phyloP scores from a whole-genome alignment of 2,888 invertebrate species.

The Seira ritae region DNA sequence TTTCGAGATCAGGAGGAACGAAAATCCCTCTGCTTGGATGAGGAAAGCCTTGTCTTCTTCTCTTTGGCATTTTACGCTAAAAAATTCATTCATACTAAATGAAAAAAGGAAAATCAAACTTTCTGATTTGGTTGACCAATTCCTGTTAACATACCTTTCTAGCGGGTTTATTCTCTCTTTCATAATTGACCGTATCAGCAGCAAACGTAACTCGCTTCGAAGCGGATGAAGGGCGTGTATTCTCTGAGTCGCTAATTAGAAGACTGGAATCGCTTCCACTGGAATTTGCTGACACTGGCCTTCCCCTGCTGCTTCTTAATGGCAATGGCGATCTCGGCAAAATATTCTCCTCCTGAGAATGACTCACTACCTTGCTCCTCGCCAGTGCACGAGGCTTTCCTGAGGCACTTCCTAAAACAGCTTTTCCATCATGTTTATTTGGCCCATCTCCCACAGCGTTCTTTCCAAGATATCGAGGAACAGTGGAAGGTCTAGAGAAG shows the following conservation, averaged over 20 bases:
- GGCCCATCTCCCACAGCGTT: no score
- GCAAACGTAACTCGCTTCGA: slow-evolving; percentile 64
- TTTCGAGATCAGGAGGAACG: slow-evolving; percentile 57
- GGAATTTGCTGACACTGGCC: neutral
- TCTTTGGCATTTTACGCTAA: slow-evolving; percentile 40
- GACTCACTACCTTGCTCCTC: slow-evolving; percentile 15
- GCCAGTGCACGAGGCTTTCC: neutral
- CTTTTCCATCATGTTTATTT: neutral
- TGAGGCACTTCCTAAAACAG: no score
- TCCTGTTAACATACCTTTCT: slow-evolving; percentile 31
- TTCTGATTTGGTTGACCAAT: neutral
- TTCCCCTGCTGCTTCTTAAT: neutral
- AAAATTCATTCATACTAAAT: neutral
- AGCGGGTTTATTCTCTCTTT: slow-evolving; percentile 66
- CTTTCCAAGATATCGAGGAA: slow-evolving; percentile 2
- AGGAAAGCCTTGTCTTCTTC: slow-evolving; percentile 55
- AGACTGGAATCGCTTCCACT: no score
- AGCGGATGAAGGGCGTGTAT: neutral
- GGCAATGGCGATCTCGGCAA: neutral
- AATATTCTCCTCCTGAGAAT: neutral
- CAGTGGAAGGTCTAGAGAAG: slow-evolving; percentile 25
- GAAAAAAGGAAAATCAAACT: neutral
- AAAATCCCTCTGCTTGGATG: slow-evolving; percentile 64
- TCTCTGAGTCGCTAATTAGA: neutral
- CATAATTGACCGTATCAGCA: slow-evolving; percentile 61